Base-by-base conservation (phyloP, 1,140 invertebrate species). In the Cyphomyrmex costatus region DNA sequence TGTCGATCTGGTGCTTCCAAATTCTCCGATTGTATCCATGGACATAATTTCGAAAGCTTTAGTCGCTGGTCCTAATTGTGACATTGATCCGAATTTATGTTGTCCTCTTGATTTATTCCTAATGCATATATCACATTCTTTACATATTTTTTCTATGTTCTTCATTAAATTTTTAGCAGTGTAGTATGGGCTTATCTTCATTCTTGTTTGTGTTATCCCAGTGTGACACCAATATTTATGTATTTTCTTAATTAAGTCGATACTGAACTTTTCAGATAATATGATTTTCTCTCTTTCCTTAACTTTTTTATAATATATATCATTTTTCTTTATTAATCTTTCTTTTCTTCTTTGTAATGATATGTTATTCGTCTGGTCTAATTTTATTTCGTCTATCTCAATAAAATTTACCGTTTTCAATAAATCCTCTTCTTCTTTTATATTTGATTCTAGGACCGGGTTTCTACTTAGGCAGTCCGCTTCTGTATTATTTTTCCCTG, bases 31-130 rank as follows among this genome's bases (percentile, higher is more conserved):
- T 5, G 90, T 93, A n/a, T 93, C 92, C n/a, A 93, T 83, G 0
- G 92, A 92, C 24, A 92, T 77, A 49, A 93, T 95, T 94, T 93
- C 94, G 56, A 89, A 93, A 8, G 92, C 90, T 66, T 89, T 71
- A 60, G 58, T 60, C 1, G 58, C 58, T 87, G 91, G 21, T 80
- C 58, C 58, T 24, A 60, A 27, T 27, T 65, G 61, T 36, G 61
- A 65, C 61, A 65, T 36, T 0, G 5, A 6, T 0, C 61, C 61
- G 30, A 8, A 65, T 36, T 36, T 68, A 0, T 14, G 2, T 46
- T 68, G 33, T 4, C 74, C 74, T 92, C 93, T 95, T 24, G 92
- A 90, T 92, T 95, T 94, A 74, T 94, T 94, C 78, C 65, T 83
- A 6, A 74, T 83, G 6, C 86, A 86, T n/a, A 46, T 58, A 3